Evolutionary conservation across 2,797 vertebrate species (phyloP), one percentile per base, ranked within the genome.

Genomic region (Serranus cabrilla): DNA sequence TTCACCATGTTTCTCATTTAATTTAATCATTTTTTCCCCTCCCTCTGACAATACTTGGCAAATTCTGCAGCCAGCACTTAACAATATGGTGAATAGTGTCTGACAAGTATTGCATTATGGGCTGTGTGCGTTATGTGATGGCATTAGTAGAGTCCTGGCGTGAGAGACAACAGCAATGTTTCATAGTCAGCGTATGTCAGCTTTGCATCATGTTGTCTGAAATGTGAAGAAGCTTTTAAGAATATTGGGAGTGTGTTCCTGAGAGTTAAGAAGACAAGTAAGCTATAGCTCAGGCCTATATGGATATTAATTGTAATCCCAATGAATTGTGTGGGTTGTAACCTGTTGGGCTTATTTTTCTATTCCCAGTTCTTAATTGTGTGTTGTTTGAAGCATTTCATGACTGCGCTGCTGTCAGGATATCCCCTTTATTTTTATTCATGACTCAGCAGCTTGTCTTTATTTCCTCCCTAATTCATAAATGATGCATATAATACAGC

Each of bases 151-250:
- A 42, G 25, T 45, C 17, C 20, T 40, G 58, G 39, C 5, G 2
- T 3, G 2, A 16, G 14, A 56, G 16, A 23, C 34, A 49, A 70
- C 54, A 42, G 7, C n/a, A 25, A 25, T 11, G 46, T 20, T 64
- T 11, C 23, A 2, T 11, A 25, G 47, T 65, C 60, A 66, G n/a
- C 18, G 0, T 31, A 11, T 56, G 50, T 43, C 25, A 68, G 63
- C 34, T 78, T 43, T 57, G 11, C 49, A 54, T 60, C 16, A 25
- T 51, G 11, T 11, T 72, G 34, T 27, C 51, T 76, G 16, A 50
- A 55, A 17, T 16, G 13, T 52, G 49, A 55, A 39, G 54, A 25
- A 50, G 60, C 45, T 60, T 72, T 79, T 57, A 57, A 64, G 27
- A 71, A 54, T 49, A 59, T 2, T 74, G 21, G 40, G 37, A 43